phyloP scores from a whole-genome alignment of 1,140 invertebrate genomes.

The Drosophila subobscura region DNA sequence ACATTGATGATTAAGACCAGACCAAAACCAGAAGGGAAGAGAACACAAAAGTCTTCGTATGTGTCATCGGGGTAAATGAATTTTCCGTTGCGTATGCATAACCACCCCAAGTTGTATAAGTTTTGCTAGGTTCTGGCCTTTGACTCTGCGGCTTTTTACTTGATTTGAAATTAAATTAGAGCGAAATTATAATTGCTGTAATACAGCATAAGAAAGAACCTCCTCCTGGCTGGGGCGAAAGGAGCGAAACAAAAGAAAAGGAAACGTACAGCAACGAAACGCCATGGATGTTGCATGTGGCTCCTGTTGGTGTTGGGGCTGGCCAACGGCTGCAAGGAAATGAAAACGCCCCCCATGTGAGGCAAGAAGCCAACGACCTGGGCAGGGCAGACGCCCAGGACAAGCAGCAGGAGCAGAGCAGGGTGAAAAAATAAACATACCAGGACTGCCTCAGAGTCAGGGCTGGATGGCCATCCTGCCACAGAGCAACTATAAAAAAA shows the following conservation, averaged over 20 bases:
- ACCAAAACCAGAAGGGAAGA: too few species aligned
- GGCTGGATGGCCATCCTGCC: constrained; percentile 41
- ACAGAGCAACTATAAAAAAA: constrained; percentile 57
- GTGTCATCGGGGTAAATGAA: constrained; percentile 13
- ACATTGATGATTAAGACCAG: too few species aligned
- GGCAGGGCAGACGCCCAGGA: constrained; percentile 22
- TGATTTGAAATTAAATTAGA: constrained; percentile 72
- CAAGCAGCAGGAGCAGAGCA: constrained; percentile 4
- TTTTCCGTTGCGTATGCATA: constrained; percentile 24
- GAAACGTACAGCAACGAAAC: neutral
- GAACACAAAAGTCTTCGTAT: too few species aligned
- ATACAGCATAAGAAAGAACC: constrained; percentile 11
- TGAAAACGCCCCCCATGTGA: constrained; percentile 75
- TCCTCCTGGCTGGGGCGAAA: constrained; percentile 6
- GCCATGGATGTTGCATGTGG: constrained; percentile 48
- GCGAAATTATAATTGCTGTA: constrained; percentile 68
- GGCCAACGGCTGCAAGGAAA: constrained; percentile 65
- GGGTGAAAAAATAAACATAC: constrained; percentile 58
- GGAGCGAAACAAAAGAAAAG: constrained; percentile 4
- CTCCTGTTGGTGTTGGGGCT: constrained; percentile 49
- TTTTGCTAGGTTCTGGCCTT: constrained; percentile 19
- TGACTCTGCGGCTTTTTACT: constrained; percentile 42
- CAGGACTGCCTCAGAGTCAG: constrained; percentile 36
- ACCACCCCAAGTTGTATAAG: constrained; percentile 28
- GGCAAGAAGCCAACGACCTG: constrained; percentile 78